Evolutionary conservation across 1,140 invertebrate species (phyloP), one percentile per base, ranked within the genome.

Genomic region (Tribolium castaneum): DNA sequence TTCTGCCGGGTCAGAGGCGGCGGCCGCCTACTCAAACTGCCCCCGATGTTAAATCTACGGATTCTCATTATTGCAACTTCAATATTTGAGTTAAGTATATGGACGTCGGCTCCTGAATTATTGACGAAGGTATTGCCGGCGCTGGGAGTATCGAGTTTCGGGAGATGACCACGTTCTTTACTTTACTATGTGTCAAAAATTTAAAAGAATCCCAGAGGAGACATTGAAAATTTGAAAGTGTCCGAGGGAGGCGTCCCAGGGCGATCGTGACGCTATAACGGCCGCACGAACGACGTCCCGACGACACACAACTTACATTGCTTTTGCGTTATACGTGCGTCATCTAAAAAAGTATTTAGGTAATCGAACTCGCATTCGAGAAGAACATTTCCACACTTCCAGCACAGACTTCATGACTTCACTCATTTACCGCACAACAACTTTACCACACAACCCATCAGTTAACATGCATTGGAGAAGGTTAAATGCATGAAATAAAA

Each of bases 151-250:
- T 86, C 86, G 81, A 80, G 79, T 85, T 85, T 82, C 83, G 25
- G 39, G 70, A 81, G 80, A 86, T 86, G 86, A 86, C 86, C 86
- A 85, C 84, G 83, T 83, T 86, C 81, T 80, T 79, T 83, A 83
- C 83, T 85, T 86, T 86, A 86, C 80, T 84, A 86, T 86, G 86
- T 86, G 86, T 86, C 86, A 86, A 86, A 86, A 86, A 86, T 86
- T 86, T 86, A 85, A 86, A 85, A 83, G 86, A 83, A 84, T 85
- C 86, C 83, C 85, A 77, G 49, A 76, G 85, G 86, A 84, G 76
- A 72, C 86, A 83, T 83, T 82, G 84, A 84, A 86, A 86, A 84
- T 86, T 86, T 81, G 78, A 86, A 86, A 86, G 82, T 86, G 86
- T 86, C 86, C 86, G 83, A 86, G 85, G 85, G 85, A 83, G 49